Evolutionary conservation across 23 tunicate genomes (phyloP).

Genomic region (Ciona savignyi): DNA sequence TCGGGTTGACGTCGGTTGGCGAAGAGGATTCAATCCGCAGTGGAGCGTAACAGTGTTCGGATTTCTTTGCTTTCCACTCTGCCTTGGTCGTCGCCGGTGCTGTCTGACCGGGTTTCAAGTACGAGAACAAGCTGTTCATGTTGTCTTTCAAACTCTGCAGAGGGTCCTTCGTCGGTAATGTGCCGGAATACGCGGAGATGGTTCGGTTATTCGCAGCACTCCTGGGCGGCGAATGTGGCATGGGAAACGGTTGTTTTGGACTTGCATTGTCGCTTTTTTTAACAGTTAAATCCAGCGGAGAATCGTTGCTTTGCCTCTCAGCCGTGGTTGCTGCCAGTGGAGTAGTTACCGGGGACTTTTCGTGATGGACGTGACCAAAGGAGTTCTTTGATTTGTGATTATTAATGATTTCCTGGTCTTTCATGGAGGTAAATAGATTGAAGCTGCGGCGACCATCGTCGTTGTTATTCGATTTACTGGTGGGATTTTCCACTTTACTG

Average conservation of each 20-base stretch:
- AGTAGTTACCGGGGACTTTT: not conserved
- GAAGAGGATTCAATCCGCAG: not conserved
- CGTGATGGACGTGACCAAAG: not conserved
- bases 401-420: not conserved
- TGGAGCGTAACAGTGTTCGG: constrained; percentile 7
- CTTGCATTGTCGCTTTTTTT: not conserved
- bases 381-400: not conserved
- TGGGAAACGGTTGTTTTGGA: too few relatives aligned
- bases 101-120: constrained; percentile 1
- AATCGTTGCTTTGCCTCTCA: not conserved
- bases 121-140: constrained; percentile 24
- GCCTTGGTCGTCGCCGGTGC: not conserved
- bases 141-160: constrained; percentile 44
- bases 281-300: not conserved
- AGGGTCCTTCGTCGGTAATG: constrained; percentile 23
- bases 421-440: not conserved
- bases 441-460: not conserved
- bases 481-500: constrained; percentile 59
- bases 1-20: constrained; percentile 41
- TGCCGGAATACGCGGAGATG: constrained; percentile 16
- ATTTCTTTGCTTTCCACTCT: constrained; percentile 1
- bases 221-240: not conserved
- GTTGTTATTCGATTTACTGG: not conserved
- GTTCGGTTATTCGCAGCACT: not conserved
- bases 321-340: not conserved